Percentiles rank a stretch among this genome's conserved stretches.
Conservation (phyloP, 2,888 invertebrate species). For the Dromius quadrimaculatus region DNA sequence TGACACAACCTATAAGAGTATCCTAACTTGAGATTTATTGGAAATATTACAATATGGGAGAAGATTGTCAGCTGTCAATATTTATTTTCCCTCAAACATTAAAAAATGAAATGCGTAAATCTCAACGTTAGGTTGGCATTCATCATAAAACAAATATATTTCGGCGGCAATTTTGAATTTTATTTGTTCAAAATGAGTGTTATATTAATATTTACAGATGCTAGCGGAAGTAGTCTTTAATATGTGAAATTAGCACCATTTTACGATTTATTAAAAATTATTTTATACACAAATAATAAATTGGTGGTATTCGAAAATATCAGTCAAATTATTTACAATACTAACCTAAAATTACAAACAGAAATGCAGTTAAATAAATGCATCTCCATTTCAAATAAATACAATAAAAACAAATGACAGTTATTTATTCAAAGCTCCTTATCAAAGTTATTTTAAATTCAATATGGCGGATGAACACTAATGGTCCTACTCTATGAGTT, state of each 20-base stretch:
- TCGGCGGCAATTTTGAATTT: no score
- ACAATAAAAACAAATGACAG: no score
- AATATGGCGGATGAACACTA: slow-evolving; percentile 38
- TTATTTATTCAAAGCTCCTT: no score
- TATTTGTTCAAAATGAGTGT: no score
- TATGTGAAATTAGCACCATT: slow-evolving; percentile 50
- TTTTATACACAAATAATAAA: slow-evolving; percentile 28
- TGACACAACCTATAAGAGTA: slow-evolving; percentile 50
- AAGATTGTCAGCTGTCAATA: no score
- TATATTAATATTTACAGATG: no score
- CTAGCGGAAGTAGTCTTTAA: slow-evolving; percentile 39
- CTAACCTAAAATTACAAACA: slow-evolving; percentile 17
- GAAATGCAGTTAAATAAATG: slow-evolving; percentile 16
- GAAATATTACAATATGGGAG: slow-evolving; percentile 18
- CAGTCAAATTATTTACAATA: slow-evolving; percentile 28
- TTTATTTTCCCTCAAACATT: no score
- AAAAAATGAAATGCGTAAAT: no score
- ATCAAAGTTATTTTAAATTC: no score
- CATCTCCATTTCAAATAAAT: slow-evolving; percentile 20
- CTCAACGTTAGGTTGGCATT: no score
- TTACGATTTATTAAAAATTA: slow-evolving; percentile 40
- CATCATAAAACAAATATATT: no score
- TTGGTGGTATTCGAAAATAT: slow-evolving; percentile 47
- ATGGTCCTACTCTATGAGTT: slow-evolving; percentile 44
- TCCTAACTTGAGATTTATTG: slow-evolving; percentile 16